Evolutionary conservation across 2,888 invertebrate species (phyloP).

Genomic region (Tachystola acroxantha): DNA sequence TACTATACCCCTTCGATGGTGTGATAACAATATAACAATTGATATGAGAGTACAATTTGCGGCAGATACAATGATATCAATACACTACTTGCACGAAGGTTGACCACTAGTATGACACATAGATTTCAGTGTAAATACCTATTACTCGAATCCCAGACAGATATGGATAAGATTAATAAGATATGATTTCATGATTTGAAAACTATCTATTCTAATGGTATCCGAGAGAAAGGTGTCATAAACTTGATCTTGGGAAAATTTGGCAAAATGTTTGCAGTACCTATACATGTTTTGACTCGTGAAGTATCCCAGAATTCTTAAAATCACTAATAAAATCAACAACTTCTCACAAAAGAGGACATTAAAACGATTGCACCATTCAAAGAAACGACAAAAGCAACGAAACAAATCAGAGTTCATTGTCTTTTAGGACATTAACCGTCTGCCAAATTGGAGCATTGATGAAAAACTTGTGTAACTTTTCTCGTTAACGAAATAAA

Average conservation of each 20-base stretch:
- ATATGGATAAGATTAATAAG: too few species aligned
- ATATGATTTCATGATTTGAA: too few species aligned
- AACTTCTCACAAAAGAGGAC: too few species aligned
- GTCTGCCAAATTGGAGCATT: conserved; percentile 7
- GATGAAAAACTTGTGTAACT: conserved; percentile 5
- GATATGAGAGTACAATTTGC: conserved; percentile 28
- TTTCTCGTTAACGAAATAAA: conserved; percentile 8
- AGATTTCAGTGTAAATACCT: neutral
- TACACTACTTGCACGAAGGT: neutral
- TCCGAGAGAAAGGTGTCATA: too few species aligned
- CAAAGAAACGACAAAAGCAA: conserved; percentile 3
- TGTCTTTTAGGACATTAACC: conserved; percentile 11
- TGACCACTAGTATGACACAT: neutral
- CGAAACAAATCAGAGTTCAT: conserved; percentile 9
- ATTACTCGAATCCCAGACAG: neutral
- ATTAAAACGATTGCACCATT: conserved; percentile 10
- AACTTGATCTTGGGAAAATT: too few species aligned
- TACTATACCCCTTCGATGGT: conserved; percentile 44
- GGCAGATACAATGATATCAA: conserved; percentile 18
- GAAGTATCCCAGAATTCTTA: too few species aligned
- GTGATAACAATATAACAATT: conserved; percentile 41
- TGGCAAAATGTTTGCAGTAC: too few species aligned
- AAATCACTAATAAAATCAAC: too few species aligned
- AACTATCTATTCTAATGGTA: too few species aligned
- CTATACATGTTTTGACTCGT: too few species aligned